Percentiles rank a stretch among this genome's conserved stretches.
These are phyloP conservation scores for Lophura nycthemera DNA, from an alignment of 2,113 vertebrate genomes.

Conservation along the genomic window DNA sequence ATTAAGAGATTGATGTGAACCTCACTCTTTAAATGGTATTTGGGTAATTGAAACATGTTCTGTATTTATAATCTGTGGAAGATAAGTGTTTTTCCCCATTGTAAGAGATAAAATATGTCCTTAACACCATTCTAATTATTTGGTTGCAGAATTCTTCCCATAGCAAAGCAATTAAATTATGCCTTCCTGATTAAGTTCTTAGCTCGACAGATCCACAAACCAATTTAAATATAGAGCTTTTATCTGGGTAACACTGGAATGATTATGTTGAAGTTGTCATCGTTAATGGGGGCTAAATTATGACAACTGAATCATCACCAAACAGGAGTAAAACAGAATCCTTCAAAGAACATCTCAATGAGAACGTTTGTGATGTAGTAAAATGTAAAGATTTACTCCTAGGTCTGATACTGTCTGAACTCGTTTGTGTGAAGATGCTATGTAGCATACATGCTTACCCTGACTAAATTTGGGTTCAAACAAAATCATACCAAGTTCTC, in stretches of 20 bases:
- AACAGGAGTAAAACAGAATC: neutral
- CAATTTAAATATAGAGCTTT: slow-evolving; percentile 49
- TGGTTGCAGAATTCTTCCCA: slow-evolving; percentile 20
- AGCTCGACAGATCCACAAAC: neutral
- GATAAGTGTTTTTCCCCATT: slow-evolving; percentile 5
- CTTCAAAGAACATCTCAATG: neutral
- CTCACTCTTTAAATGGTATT: neutral
- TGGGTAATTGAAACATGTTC: neutral
- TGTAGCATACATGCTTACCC: slow-evolving; percentile 13
- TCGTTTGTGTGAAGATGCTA: slow-evolving; percentile 52
- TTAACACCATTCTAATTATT: slow-evolving; percentile 29
- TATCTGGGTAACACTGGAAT: slow-evolving; percentile 11
- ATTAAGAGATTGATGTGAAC: slow-evolving; percentile 28
- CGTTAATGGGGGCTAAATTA: neutral
- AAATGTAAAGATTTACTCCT: neutral
- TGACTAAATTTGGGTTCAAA: slow-evolving; percentile 73
- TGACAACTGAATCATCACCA: neutral
- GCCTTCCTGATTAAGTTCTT: slow-evolving; percentile 24
- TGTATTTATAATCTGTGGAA: neutral
- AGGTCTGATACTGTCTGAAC: slow-evolving; percentile 37
- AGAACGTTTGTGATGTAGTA: neutral
- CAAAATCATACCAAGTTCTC: slow-evolving; percentile 48
- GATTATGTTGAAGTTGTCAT: neutral
- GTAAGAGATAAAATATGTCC: slow-evolving; percentile 26
- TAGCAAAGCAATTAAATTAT: slow-evolving; percentile 58